Evolutionary conservation across 1,140 invertebrate genomes (phyloP), one percentile per base, ranked within the genome.

Genomic region (Macrosteles quadrilineatus): DNA sequence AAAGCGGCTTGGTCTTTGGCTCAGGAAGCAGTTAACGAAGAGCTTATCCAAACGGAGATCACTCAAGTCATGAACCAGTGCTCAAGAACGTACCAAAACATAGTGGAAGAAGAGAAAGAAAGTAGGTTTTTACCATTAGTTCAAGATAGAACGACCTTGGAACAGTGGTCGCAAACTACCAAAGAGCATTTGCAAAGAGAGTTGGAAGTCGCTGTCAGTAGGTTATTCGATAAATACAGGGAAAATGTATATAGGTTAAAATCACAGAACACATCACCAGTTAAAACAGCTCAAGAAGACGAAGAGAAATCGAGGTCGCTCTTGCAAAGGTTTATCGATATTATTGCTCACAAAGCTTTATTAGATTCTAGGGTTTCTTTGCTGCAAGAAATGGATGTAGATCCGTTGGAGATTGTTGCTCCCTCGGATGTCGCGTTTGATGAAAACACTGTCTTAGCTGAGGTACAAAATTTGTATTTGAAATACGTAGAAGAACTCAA

Each of bases 261-360:
- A 55, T 27, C 43, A 27, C 70, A 73, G 50, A 72, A 71, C 12
- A 43, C 50, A 17, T 6, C 36, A 11, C 40, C 40, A 63, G 68
- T 32, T 70, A 75, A 64, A 45, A 69, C 63, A 59, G 72, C 65
- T 50, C 72, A 70, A 69, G 74, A 78, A 23, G 74, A 69, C 72
- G 80, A 86, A 81, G 76, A 82, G 74, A 77, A 84, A 76, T 80
- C 78, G 0, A 82, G 83, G 43, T 83, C 82, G 29, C 77, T 89
- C n/a, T 76, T 92, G 70, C 80, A 82, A 23, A 87, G 90, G 77
- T 90, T 91, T 76, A 88, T 89, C 23, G 90, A 91, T 77, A 84
- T 91, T 47, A 83, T 91, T 40, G 90, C 90, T 30, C 89, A 91
- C 69, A 91, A 92, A 77, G 89, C 90, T 40, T 80, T 92, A 32